phyloP scores from a whole-genome alignment of 2,113 vertebrate genomes.

The Oxygymnocypris stewartii region DNA sequence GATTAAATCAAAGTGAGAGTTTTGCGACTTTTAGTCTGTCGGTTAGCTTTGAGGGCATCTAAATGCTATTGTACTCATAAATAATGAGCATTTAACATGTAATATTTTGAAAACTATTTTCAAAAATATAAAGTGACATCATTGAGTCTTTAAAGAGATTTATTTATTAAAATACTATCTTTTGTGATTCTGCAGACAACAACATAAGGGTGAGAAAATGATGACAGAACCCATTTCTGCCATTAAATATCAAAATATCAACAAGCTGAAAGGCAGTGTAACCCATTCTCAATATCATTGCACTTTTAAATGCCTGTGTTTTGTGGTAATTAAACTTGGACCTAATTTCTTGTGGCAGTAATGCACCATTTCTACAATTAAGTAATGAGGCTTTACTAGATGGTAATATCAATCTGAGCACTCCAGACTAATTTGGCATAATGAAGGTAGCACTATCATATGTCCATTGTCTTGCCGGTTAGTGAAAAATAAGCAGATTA shows the following conservation, averaged over 20 bases:
- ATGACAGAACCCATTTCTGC: neutral
- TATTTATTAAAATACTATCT: neutral
- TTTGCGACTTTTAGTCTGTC: neutral
- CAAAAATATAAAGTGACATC: neutral
- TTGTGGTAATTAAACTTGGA: neutral
- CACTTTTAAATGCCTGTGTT: neutral
- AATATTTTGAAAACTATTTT: neutral
- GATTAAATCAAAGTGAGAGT: neutral
- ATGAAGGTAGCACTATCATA: slow-evolving; percentile 32
- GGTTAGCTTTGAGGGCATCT: neutral
- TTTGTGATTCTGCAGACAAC: neutral
- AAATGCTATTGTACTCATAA: neutral
- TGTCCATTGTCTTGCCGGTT: neutral
- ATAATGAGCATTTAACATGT: neutral
- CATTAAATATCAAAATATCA: neutral
- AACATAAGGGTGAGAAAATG: neutral
- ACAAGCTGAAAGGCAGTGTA: neutral
- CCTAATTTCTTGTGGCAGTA: neutral
- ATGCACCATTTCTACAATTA: slow-evolving; percentile 13
- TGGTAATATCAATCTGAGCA: slow-evolving; percentile 31
- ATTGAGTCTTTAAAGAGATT: neutral
- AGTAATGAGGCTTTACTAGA: neutral
- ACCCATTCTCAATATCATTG: neutral
- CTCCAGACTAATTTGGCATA: slow-evolving; percentile 18
- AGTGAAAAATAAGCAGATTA: slow-evolving; percentile 23